Evolutionary conservation across 2,888 invertebrate species (phyloP).

Genomic region (Bellardia pandia): DNA sequence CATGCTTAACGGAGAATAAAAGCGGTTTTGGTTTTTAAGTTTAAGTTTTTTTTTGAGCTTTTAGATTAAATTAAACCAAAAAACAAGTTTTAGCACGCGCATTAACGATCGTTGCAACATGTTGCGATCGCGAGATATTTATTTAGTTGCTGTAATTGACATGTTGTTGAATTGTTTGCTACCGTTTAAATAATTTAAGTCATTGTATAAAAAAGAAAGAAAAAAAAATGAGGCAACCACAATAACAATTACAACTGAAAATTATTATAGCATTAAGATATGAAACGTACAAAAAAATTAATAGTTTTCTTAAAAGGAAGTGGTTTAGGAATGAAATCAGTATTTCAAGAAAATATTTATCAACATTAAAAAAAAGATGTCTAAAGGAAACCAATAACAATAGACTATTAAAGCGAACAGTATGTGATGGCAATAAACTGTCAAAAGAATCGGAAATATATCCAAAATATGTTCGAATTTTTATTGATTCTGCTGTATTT

Average conservation of each 20-base stretch:
- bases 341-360: too few species aligned
- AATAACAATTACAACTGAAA: constrained; percentile 20
- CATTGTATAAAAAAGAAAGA: constrained; percentile 13
- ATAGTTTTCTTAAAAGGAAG: constrained; percentile 58
- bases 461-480: too few species aligned
- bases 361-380: too few species aligned
- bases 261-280: constrained; percentile 27
- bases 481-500: too few species aligned
- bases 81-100: constrained; percentile 73
- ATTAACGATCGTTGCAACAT: constrained; percentile 70
- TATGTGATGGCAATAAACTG: too few species aligned
- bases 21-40: constrained; percentile 20
- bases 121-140: constrained; percentile 66
- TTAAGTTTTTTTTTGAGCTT: not conserved
- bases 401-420: too few species aligned
- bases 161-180: constrained; percentile 72
- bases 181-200: constrained; percentile 68
- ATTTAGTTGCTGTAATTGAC: constrained; percentile 72
- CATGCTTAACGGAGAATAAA: constrained; percentile 66
- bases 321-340: constrained; percentile 3
- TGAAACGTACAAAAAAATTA: not conserved
- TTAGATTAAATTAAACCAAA: constrained; percentile 45
- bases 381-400: too few species aligned
- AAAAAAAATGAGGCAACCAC: constrained; percentile 32
- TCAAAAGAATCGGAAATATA: too few species aligned